These are phyloP conservation scores for Ruditapes philippinarum DNA, from an alignment of 1,140 invertebrate genomes.

Conservation along the genomic window DNA sequence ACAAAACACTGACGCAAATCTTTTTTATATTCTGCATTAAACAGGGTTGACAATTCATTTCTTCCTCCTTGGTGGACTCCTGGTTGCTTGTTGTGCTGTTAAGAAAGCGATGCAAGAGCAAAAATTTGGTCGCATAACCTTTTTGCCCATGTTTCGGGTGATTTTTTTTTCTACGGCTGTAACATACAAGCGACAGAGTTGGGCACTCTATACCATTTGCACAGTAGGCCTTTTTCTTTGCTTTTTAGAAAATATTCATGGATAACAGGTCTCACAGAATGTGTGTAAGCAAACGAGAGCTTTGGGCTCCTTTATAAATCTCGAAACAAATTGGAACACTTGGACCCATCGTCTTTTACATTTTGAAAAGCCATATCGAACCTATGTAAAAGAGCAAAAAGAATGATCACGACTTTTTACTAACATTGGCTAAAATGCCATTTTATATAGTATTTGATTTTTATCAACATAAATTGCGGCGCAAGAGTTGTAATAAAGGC, in stretches of 20 bases:
- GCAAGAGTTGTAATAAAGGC: no score
- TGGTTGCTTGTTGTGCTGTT: background rate
- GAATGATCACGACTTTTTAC: no score
- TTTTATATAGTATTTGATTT: no score
- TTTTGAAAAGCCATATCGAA: background rate
- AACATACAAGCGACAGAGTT: background rate
- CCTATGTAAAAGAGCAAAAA: no score
- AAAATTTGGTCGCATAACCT: background rate
- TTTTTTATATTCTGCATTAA: background rate
- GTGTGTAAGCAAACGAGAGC: background rate
- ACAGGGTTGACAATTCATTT: conserved; percentile 8
- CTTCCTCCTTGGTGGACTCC: background rate
- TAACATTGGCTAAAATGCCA: no score
- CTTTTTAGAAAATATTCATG: background rate
- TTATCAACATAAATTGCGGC: no score
- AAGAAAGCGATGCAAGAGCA: background rate
- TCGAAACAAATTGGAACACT: background rate
- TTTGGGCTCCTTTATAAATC: background rate
- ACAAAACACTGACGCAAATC: background rate
- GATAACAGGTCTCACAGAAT: background rate
- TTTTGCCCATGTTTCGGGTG: background rate
- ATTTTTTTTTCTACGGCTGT: background rate
- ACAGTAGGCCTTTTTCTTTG: background rate
- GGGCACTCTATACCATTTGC: background rate
- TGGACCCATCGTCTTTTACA: background rate